Percentiles rank a stretch among this genome's conserved stretches.
phyloP scores from a whole-genome alignment of 2,888 invertebrate genomes.

The Cyclophora albipunctata region DNA sequence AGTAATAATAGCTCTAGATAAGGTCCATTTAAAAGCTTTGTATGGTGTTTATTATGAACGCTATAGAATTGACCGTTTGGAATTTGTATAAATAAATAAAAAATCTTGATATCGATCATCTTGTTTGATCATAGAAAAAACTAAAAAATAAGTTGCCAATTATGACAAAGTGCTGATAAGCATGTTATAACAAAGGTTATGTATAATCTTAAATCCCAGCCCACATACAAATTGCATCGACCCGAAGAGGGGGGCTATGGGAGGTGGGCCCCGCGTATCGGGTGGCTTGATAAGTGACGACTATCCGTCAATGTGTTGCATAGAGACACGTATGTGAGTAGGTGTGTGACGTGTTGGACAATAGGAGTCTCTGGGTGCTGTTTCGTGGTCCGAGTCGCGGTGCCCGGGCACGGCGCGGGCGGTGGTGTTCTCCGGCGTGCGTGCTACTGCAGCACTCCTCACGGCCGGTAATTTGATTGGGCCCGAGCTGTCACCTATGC shows the following conservation, averaged over 20 bases:
- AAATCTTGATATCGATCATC: no score
- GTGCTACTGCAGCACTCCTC: conserved; percentile 64
- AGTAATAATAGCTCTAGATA: not conserved
- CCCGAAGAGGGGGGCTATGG: conserved; percentile 26
- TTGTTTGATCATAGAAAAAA: no score
- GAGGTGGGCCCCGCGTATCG: conserved; percentile 39
- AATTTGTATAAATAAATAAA: no score
- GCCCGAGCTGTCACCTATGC: conserved; percentile 74
- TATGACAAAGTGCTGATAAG: no score
- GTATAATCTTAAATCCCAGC: conserved; percentile 21
- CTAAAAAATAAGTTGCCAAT: no score
- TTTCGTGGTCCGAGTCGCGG: conserved; percentile 30
- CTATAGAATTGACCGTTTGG: no score
- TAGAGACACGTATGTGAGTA: conserved; percentile 29
- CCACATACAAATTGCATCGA: conserved; percentile 39
- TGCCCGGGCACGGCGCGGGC: conserved; percentile 33
- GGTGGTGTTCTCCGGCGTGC: conserved; percentile 49
- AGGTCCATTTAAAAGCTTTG: no score
- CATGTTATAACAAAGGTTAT: not conserved
- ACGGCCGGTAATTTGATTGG: conserved; percentile 73
- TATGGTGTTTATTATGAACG: no score
- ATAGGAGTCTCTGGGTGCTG: conserved; percentile 34
- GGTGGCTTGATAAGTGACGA: conserved; percentile 46
- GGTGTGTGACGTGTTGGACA: conserved; percentile 37
- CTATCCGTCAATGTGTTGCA: conserved; percentile 53